Evolutionary conservation across 2,113 vertebrate species (phyloP), one percentile per base, ranked within the genome.

Genomic region (Oxyruncus cristatus): DNA sequence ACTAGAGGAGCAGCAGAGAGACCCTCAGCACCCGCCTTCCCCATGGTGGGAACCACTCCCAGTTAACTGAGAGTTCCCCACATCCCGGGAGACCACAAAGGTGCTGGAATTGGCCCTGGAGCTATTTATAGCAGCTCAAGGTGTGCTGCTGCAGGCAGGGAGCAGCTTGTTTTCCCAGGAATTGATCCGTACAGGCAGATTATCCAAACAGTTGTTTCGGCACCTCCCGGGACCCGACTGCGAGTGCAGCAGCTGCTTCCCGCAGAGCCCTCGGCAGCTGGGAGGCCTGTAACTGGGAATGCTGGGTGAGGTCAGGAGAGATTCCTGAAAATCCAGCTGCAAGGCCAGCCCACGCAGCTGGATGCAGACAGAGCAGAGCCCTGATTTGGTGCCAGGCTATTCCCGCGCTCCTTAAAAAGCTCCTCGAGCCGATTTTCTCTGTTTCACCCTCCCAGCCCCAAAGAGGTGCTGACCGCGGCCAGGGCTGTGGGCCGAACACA

Each of bases 211-310:
- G 83, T 94, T 91, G 80, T 68, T 96, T 73, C 75, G 2, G 42
- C 79, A 84, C 78, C 75, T 94, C 95, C 85, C 56, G 9, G 19
- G 85, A 91, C 88, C 78, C 17, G 77, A 66, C 4, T 47, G 83
- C 88, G 82, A 56, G 70, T 81, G 59, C 44, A 41, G 91, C 96
- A 96, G 96, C 96, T 97, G 96, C 95, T 78, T 33, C 21, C 77
- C 37, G 32, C 20, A 53, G 81, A n/a, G 28, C 80, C 27, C 55
- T 22, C 14, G 65, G 89, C 96, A 96, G 95, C 95, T 96, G 96
- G 44, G 4, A 47, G 50, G 53, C 56, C 95, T 85, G 21, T 63
- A 27, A 19, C 88, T 26, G 59, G 76, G 66, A 70, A 49, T 65
- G 62, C 79, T 89, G 96, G 96, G 92, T 96, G 78, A 97, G 94